Evolutionary conservation across 1,140 invertebrate species (phyloP), one percentile per base, ranked within the genome.

Genomic region (Eufriesea mexicana): DNA sequence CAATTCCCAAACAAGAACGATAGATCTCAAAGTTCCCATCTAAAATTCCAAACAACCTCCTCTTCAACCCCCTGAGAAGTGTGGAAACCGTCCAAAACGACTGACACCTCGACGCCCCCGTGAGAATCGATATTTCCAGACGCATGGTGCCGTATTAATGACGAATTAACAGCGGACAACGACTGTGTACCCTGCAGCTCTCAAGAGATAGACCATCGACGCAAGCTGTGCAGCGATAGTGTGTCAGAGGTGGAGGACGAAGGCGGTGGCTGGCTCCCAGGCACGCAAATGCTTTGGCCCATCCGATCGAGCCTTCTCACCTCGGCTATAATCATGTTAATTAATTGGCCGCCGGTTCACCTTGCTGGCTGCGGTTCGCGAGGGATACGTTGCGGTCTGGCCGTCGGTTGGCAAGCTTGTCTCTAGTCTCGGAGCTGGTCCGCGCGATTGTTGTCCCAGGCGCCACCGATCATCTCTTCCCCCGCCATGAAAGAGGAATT

Each of bases 321-420:
- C 77, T 85, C 85, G 59, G 51, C 77, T 80, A 81, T 86, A 86
- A 86, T 86, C 85, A 76, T 70, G 85, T 86, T 86, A 86, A 86
- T 86, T 86, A 86, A 79, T 85, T 86, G 74, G 71, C 64, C 59
- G 49, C 76, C 57, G 71, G 78, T 75, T 81, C 83, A 75, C 57
- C 85, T 85, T 81, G 85, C 77, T 23, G 64, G 59, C 83, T 74
- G 61, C 45, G 83, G 47, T 45, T 45, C 59, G 66, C 77, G 57
- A 85, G 59, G 64, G 47, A 84, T 85, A 81, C 79, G 77, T 66
- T 84, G 67, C 74, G 83, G 61, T 81, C 23, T 25, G 51, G 51
- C 59, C 7, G 45, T 14, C 28, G 72, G 77, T 67, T 86, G 77
- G 49, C 77, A 86, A 85, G 70, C 57, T 74, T 74, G 28, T 55